A percentile compares a stretch with the other conserved stretches of the same genome.
These are phyloP conservation scores for Ophiodon elongatus DNA, from an alignment of 2,113 vertebrate species.

Conservation along the genomic window DNA sequence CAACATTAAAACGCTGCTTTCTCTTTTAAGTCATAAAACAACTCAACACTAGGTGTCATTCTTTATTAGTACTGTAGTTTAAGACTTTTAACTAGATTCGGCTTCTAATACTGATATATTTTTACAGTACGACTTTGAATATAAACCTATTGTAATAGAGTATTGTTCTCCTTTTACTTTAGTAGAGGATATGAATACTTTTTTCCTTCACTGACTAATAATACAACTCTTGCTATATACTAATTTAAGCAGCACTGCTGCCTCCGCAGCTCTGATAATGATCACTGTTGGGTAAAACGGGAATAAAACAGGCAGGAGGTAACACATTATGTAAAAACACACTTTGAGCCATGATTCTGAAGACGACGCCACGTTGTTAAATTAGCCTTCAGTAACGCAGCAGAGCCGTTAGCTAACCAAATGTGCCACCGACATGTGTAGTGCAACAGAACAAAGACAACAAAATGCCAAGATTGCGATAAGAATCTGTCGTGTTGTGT, in stretches of 20 bases:
- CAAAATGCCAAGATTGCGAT: slow-evolving; percentile 38
- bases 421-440: background rate
- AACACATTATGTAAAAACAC: slow-evolving; percentile 34
- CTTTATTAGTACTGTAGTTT: background rate
- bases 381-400: slow-evolving; percentile 16
- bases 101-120: background rate
- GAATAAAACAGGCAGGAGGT: slow-evolving; percentile 18
- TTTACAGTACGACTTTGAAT: background rate
- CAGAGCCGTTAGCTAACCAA: slow-evolving; percentile 44
- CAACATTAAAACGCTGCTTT: background rate
- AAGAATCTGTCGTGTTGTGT: slow-evolving; percentile 55
- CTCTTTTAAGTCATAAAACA: background rate
- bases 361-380: slow-evolving; percentile 5
- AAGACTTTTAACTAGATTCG: background rate
- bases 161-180: background rate
- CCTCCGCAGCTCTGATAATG: background rate
- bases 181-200: background rate
- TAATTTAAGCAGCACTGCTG: background rate
- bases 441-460: slow-evolving; percentile 48
- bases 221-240: background rate
- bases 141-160: background rate
- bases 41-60: background rate
- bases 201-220: background rate
- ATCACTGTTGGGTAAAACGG: slow-evolving; percentile 6
- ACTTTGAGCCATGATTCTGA: slow-evolving; percentile 8